Base-by-base conservation (phyloP, 2,113 vertebrate species). In the Melanotaenia duboulayi region DNA sequence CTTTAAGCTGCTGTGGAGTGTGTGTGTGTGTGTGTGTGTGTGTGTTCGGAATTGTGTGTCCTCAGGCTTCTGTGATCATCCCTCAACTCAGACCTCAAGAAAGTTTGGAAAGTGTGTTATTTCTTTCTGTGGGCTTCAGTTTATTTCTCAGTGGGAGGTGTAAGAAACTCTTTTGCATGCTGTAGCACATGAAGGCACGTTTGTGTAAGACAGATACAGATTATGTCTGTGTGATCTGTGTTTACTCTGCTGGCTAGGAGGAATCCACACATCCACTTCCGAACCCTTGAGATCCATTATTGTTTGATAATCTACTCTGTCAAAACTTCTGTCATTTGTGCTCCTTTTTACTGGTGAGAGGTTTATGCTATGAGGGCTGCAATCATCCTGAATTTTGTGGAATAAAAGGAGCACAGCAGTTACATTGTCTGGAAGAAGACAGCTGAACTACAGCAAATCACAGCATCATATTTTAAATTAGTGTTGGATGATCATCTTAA, bases 1-100 rank as follows among this genome's bases (percentile, higher is more conserved):
- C 93, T 83, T 89, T 92, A 92, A 91, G 88, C 92, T 57, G 90
- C 93, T 94, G 94, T 91, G 93, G 76, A 78, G 70, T 74, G 62
- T 35, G 76, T 58, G 71, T 80, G 55, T 72, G 46, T 74, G 65
- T 82, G 71, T 76, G 71, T n/a, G 42, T 42, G 5, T 78, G 67
- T 71, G 65, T 76, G 69, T 79, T 55, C 75, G 52, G 75, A 72
- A 71, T 52, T 82, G 65, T 74, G 81, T 79, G 74, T 74, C 40
- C 56, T 60, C 35, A 64, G 51, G 54, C 63, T 79, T 32, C 58
- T 74, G 72, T 76, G 71, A 87, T 83, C 83, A 83, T 86, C 81
- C 63, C 63, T 77, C 54, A 73, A 74, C 60, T 83, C 51, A 79
- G 82, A 82, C 50, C 46, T 71, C 37, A 63, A 68, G 24, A 80